Evolutionary conservation across 1,140 invertebrate genomes (phyloP).

Genomic region (silkworm (Bombyx mori)): DNA sequence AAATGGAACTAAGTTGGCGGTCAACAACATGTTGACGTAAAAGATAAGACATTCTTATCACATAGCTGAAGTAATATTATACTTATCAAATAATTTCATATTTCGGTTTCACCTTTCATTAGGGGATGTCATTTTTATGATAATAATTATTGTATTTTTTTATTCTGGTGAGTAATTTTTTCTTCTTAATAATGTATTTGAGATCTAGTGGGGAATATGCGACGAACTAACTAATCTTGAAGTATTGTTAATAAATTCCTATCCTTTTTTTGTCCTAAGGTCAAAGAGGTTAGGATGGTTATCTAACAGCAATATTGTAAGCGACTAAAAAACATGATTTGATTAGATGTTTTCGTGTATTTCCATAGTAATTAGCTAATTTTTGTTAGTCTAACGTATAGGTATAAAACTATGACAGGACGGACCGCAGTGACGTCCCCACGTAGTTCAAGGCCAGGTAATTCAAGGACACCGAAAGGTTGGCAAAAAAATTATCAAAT

Average conservation of each 20-base stretch:
- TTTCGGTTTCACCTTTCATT: slow-evolving; percentile 24
- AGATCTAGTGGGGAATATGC: not conserved
- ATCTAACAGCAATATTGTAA: slow-evolving; percentile 37
- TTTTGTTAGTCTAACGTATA: not conserved
- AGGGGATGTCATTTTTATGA: slow-evolving; percentile 16
- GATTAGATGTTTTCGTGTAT: not conserved
- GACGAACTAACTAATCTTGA: too few species aligned
- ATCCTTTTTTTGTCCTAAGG: slow-evolving; percentile 19
- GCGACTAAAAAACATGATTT: not conserved
- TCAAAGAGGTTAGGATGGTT: slow-evolving; percentile 55
- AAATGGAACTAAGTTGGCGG: slow-evolving; percentile 51
- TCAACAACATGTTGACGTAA: slow-evolving; percentile 48
- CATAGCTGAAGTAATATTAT: slow-evolving; percentile 36
- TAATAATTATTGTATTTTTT: slow-evolving; percentile 11
- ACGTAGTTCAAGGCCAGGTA: slow-evolving; percentile 53
- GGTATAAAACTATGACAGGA: not conserved
- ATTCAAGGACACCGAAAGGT: slow-evolving; percentile 41
- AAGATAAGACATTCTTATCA: slow-evolving; percentile 57
- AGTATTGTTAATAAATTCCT: too few species aligned
- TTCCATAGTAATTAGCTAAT: not conserved
- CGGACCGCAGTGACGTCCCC: slow-evolving; percentile 25
- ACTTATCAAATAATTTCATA: slow-evolving; percentile 30
- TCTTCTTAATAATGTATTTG: not conserved
- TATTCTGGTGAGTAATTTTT: not conserved
- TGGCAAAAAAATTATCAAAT: slow-evolving; percentile 13